Base-by-base conservation (phyloP, 2,888 invertebrate genomes). In the Calameuta idolon region DNA sequence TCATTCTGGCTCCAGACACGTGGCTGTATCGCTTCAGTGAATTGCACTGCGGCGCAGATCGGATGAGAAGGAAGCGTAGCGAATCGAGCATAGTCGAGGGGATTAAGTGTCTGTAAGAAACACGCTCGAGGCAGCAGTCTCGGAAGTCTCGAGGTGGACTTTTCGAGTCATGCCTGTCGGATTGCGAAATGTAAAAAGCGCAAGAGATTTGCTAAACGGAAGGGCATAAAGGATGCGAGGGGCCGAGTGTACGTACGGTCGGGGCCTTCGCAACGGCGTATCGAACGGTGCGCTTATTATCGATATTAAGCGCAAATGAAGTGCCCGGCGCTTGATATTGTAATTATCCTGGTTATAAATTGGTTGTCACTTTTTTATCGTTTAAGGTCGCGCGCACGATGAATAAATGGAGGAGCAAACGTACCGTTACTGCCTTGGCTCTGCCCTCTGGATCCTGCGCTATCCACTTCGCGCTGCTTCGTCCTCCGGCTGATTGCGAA, bases 271-370 rank as follows among this genome's bases (percentile, higher is more conserved):
- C 40, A 55, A 23, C 40, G 15, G 55, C 71, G 31, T 34, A 71
- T 34, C 71, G 71, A 71, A 31, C 71, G 71, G 33, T 71, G 71
- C 80, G 83, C 82, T 85, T 86, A 85, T 87, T 86, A 87, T 87
- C 83, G 85, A 82, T 86, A 86, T 86, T 84, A 83, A 83, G 81
- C 83, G 83, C 83, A 83, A 84, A 86, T 87, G 83, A 86, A 85
- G 85, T 84, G 81, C 81, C 55, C 81, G 80, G 81, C 80, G 77
- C 85, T 87, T 89, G 87, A 90, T 90, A 90, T 90, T 89, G 88
- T 89, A 90, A 90, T 90, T 90, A 90, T 88, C 87, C 82, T 82
- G 85, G 87, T 90, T 89, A 89, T 89, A 89, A 90, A 91, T 90
- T 88, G 88, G 87, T 87, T 88, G 88, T 89, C 89, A 88, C 86